Conservation (phyloP, 2,888 invertebrate species). For the Xiphydria camelus region DNA sequence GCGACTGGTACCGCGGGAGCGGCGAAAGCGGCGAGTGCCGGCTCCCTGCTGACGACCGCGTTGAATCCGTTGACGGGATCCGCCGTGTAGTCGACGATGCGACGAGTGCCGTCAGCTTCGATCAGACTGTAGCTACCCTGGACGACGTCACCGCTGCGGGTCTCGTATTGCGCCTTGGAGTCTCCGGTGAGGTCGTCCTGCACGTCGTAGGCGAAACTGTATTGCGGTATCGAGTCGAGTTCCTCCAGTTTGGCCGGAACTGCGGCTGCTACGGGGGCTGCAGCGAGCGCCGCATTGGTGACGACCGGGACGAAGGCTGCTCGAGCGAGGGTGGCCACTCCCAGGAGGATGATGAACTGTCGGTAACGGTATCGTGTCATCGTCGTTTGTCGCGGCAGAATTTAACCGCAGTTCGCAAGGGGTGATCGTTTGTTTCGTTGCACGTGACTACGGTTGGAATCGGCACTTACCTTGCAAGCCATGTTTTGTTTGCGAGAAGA, state of each 20-base stretch:
- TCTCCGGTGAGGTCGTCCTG: slow-evolving; percentile 48
- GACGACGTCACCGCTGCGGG: slow-evolving; percentile 46
- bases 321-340: slow-evolving; percentile 54
- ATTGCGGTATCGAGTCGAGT: slow-evolving; percentile 43
- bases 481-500: slow-evolving; percentile 42
- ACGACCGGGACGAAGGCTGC: slow-evolving; percentile 55
- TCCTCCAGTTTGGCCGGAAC: slow-evolving; percentile 41
- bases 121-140: slow-evolving; percentile 49
- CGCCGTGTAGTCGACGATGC: slow-evolving; percentile 49
- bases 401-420: not conserved
- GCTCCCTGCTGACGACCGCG: slow-evolving; percentile 53
- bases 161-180: slow-evolving; percentile 50
- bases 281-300: slow-evolving; percentile 20
- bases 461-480: slow-evolving; percentile 41
- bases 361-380: not conserved
- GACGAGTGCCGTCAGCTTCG: slow-evolving; percentile 48
- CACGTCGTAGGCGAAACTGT: slow-evolving; percentile 49
- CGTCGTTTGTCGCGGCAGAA: not conserved
- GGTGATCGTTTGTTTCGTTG: slow-evolving; percentile 7
- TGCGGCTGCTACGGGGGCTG: not conserved
- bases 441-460: not conserved
- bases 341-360: slow-evolving; percentile 51
- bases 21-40: slow-evolving; percentile 25
- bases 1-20: slow-evolving; percentile 55
- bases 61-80: slow-evolving; percentile 50